phyloP scores from a whole-genome alignment of 2,113 vertebrate genomes.

The Hypanus sabinus region DNA sequence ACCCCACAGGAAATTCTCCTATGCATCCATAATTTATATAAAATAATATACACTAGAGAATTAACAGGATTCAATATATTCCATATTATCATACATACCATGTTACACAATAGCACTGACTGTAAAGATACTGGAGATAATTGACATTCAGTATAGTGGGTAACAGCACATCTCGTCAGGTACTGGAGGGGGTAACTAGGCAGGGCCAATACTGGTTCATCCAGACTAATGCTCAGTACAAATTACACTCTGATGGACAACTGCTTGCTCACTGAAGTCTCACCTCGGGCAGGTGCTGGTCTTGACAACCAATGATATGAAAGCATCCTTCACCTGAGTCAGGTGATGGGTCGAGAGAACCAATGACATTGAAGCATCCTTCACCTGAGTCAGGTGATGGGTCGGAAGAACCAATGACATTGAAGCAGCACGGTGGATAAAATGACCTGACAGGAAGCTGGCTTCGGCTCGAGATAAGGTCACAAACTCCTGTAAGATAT shows the following conservation, averaged over 20 bases:
- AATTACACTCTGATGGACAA: no score
- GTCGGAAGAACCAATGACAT: no score
- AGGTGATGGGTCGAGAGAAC: no score
- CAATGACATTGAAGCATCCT: no score
- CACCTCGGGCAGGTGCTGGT: no score
- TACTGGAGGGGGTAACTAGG: background rate
- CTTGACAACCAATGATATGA: no score
- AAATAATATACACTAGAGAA: background rate
- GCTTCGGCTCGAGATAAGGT: no score
- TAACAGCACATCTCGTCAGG: background rate
- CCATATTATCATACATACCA: background rate
- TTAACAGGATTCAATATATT: background rate
- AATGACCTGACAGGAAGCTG: background rate
- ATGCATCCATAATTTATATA: background rate
- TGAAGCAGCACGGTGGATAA: no score
- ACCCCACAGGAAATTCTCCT: background rate
- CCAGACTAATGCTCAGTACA: background rate
- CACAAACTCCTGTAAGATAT: background rate
- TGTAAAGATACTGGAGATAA: constrained; percentile 2
- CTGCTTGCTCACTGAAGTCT: no score
- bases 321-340: no score
- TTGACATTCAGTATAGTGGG: background rate
- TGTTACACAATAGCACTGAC: constrained; percentile 25
- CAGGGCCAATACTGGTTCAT: background rate
- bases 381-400: no score